These are phyloP conservation scores for Lumbricus terrestris DNA, from an alignment of 2,888 invertebrate genomes.

Conservation along the genomic window DNA sequence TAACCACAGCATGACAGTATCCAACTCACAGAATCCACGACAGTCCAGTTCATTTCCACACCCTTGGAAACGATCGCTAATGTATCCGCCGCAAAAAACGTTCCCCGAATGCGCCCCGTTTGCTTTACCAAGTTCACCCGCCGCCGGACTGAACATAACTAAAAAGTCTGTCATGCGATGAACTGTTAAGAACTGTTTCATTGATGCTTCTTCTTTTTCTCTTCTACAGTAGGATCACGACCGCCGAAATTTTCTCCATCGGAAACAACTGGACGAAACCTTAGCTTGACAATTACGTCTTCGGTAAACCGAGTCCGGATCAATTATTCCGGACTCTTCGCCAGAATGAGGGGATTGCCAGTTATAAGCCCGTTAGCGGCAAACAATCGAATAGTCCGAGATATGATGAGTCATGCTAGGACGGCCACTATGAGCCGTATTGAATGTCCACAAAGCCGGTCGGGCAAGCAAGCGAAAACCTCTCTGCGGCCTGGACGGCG, in stretches of 20 bases:
- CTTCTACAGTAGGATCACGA: background rate
- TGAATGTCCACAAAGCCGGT: background rate
- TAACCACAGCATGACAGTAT: too few relatives aligned
- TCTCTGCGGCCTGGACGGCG: background rate
- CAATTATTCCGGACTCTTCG: slow-evolving; percentile 3
- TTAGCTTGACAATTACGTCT: background rate
- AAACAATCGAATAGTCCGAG: background rate
- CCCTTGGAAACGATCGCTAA: background rate
- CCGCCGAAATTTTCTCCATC: background rate
- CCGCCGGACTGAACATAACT: background rate
- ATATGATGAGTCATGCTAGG: background rate
- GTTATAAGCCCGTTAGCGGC: background rate
- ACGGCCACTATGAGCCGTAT: background rate
- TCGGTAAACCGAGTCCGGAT: slow-evolving; percentile 3
- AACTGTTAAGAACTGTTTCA: background rate
- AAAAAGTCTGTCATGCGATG: background rate
- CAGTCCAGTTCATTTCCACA: background rate
- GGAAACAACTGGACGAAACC: background rate
- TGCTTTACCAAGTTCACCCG: too few relatives aligned
- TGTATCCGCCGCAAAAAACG: background rate
- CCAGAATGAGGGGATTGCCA: background rate
- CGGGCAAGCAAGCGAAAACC: background rate
- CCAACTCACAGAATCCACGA: background rate
- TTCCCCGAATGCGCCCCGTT: background rate
- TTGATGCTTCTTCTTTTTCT: background rate